Base-by-base conservation (phyloP, 2,888 invertebrate species). In the Drosophila pegasa region DNA sequence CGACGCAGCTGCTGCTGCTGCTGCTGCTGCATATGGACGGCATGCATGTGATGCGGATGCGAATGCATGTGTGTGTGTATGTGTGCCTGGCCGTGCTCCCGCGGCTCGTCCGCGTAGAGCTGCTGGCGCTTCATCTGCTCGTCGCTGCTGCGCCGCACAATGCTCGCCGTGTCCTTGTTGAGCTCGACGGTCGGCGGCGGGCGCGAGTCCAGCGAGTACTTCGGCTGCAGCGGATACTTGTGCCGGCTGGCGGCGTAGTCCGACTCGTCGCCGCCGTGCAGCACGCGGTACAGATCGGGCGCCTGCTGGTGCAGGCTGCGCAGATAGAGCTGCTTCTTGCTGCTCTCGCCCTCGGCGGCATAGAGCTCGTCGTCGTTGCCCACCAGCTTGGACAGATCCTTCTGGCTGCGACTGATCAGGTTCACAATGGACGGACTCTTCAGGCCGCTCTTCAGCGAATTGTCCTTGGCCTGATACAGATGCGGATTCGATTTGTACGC, bases 391-490 rank as follows among this genome's bases (percentile, higher is more conserved):
- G 95, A 94, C 27, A 97, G 92, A 90, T 97, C 97, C 69, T 95
- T 94, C 89, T 96, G 96, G 91, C 97, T 97, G 74, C 97, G 94
- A 90, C 96, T 97, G 69, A 97, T 96, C 76, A 96, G 96, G 62
- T 97, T 96, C 38, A 97, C 95, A 75, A 97, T 95, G 40, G 97
- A 96, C 0, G 97, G 97, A 90, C 97, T 97, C 91, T 97, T 97
- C 1, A 91, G 80, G 10, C 95, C 91, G 67, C 90, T 90, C 67
- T 91, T 91, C 37, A 91, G 55, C 3, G 89, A 85, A 43, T 88
- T 91, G 20, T 91, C 91, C 75, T 81, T 88, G 45, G 65, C 73
- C 25, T 79, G 78, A 22, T 95, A 95, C 47, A 97, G 92, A 89
- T 96, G 96, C 35, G 96, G 95, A 91, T 95, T 96, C 4, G 96